Base-by-base conservation (phyloP, 2,113 vertebrate species). In the Trematocara unimaculatum region DNA sequence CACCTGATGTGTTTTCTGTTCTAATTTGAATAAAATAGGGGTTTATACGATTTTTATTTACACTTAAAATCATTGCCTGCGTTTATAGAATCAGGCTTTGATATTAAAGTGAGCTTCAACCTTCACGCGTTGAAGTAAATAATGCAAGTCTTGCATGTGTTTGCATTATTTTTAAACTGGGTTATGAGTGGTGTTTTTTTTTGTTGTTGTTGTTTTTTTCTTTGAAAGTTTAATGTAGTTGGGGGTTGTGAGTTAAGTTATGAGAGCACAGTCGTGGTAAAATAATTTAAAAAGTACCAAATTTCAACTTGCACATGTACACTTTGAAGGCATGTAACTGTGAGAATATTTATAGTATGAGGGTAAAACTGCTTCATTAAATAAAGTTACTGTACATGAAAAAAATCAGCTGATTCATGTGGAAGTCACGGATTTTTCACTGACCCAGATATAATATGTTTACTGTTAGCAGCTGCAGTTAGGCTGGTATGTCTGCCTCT, bases 171-270 rank as follows among this genome's bases (percentile, higher is more conserved):
- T 45, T 72, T 26, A 70, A 72, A 14, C 12, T 17, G 3, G 20
- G 5, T 17, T 15, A 45, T 72, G n/a, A 23, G n/a, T 60, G 29
- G 29, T 11, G 15, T 0, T 4, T 20, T 6, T 6, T 53, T 53
- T n/a, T n/a, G n/a, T n/a, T 26, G 26, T 18, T 10, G 0, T 8
- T 18, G 0, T 0, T 1, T 2, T 26, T 20, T 64, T 40, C 6
- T 70, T 20, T 29, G 0, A 11, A 17, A 47, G 15, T 74, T 29
- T 29, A 26, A 72, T 45, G 67, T 20, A 11, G 8, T 17, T 72
- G 40, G 14, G 14, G 23, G 3, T 29, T 31, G 5, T 5, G 9
- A 47, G 56, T 60, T 60, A 33, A 47, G 20, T 47, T 47, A 47
- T 18, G 9, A 74, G 70, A 17, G 40, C 14, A 47, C 5, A 72